These are phyloP conservation scores for Sepioteuthis lessoniana DNA, from an alignment of 2,888 invertebrate species.

Conservation along the genomic window DNA sequence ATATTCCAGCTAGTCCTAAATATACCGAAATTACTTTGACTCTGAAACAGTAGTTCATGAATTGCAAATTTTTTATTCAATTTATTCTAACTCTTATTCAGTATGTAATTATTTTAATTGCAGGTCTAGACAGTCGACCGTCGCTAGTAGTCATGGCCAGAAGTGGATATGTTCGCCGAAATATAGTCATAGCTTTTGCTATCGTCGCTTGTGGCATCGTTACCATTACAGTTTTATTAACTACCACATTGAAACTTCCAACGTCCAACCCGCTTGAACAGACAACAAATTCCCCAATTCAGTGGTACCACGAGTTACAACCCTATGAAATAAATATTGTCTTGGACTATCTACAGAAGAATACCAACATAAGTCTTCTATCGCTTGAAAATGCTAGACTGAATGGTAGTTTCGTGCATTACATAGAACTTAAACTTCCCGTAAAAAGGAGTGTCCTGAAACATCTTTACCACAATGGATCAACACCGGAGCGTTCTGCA, in stretches of 20 bases:
- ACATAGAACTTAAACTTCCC: slow-evolving; percentile 59
- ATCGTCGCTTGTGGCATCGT: background rate
- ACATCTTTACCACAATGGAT: slow-evolving; percentile 54
- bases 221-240: background rate
- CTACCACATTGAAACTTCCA: background rate
- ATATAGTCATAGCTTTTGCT: background rate
- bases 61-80: no score
- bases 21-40: no score
- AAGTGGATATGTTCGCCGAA: background rate
- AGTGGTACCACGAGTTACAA: slow-evolving; percentile 52
- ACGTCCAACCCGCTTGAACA: background rate
- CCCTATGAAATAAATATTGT: slow-evolving; percentile 52
- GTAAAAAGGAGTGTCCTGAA: slow-evolving; percentile 56
- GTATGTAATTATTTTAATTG: background rate
- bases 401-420: slow-evolving; percentile 55
- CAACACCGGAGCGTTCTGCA: slow-evolving; percentile 58
- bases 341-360: slow-evolving; percentile 52
- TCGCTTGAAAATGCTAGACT: slow-evolving; percentile 50
- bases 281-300: background rate
- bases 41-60: no score
- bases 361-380: slow-evolving; percentile 51
- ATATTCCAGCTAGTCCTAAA: no score
- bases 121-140: background rate
- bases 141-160: background rate
- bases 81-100: no score